Base-by-base conservation (phyloP, 2,113 vertebrate species). In the Hippocampus abdominalis region DNA sequence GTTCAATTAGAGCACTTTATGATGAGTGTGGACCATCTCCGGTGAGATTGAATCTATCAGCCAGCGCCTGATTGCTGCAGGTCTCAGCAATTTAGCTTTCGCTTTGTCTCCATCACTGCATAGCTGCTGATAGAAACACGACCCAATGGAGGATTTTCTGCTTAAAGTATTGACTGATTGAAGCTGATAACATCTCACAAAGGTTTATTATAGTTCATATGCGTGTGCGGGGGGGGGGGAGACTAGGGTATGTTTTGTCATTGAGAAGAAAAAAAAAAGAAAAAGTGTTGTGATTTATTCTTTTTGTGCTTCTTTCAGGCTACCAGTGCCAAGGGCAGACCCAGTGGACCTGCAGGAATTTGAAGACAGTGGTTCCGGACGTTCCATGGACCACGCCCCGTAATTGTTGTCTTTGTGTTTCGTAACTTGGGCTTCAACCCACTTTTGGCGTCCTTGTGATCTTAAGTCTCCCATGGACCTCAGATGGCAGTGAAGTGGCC, bases 371-470 rank as follows among this genome's bases (percentile, higher is more conserved):
- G 88, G 86, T 65, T 79, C 82, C 0, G 87, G 87, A 59, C 82
- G 85, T 0, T 87, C 84, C 62, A 90, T 90, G 87, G 91, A 87
- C 62, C 87, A 92, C 54, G 88, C 88, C 63, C 92, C 92, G 9
- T 93, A 85, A 92, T 62, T 36, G 11, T 70, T 15, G 69, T 67
- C 44, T 62, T 46, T 44, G 69, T 75, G 79, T 69, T 84, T 73
- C 66, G 79, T 69, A 82, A 2, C 25, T 59, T 84, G 69, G 69
- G 60, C 66, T 63, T 73, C 74, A 70, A 23, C 61, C 66, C 56
- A 64, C 64, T 54, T 3, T 74, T 78, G 76, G 73, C 51, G 61
- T 59, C 56, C 23, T 53, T 39, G 66, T 68, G 48, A 20, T 53
- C 49, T 53, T 53, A 8, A n/a, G 20, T 18, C 40, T 59, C 15